A percentile compares a stretch with the other conserved stretches of the same genome.
Conservation (phyloP, 2,888 invertebrate species). For the Graphium colonna region DNA sequence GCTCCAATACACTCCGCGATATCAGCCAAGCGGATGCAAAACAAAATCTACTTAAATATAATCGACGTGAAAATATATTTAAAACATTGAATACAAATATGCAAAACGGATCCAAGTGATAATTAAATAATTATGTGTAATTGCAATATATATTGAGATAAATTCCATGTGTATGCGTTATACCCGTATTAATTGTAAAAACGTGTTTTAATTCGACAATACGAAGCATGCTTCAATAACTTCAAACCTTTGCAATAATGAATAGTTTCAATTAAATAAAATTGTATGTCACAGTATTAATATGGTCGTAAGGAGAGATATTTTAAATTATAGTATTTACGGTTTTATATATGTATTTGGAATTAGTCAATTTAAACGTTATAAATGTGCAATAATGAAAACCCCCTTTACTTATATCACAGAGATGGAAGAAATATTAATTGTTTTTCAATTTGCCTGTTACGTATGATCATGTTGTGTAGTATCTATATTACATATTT, state of each 20-base stretch:
- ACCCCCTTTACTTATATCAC: background rate
- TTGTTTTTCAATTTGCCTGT: slow-evolving; percentile 5
- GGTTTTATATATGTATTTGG: background rate
- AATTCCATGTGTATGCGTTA: background rate
- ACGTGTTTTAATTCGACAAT: slow-evolving; percentile 1
- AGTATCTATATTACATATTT: background rate
- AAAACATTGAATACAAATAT: background rate
- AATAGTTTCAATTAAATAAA: slow-evolving; percentile 5
- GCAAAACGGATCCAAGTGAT: background rate
- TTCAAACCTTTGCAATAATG: slow-evolving; percentile 1
- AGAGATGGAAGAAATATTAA: slow-evolving; percentile 4
- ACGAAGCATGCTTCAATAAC: slow-evolving; percentile 8
- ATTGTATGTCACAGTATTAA: slow-evolving; percentile 4
- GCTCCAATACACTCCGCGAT: no score
- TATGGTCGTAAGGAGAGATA: slow-evolving; percentile 1
- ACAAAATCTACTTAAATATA: slow-evolving; percentile 3
- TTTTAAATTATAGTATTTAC: background rate
- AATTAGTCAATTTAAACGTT: slow-evolving; percentile 19
- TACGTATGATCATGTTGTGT: slow-evolving; percentile 5
- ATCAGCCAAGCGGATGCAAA: slow-evolving; percentile 14
- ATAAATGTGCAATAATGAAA: slow-evolving; percentile 5
- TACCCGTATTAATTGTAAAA: slow-evolving; percentile 1
- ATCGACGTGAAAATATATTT: slow-evolving; percentile 1
- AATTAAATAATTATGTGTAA: background rate
- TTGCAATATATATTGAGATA: slow-evolving; percentile 1